phyloP scores from a whole-genome alignment of 2,888 invertebrate species.

The Antitype chi region DNA sequence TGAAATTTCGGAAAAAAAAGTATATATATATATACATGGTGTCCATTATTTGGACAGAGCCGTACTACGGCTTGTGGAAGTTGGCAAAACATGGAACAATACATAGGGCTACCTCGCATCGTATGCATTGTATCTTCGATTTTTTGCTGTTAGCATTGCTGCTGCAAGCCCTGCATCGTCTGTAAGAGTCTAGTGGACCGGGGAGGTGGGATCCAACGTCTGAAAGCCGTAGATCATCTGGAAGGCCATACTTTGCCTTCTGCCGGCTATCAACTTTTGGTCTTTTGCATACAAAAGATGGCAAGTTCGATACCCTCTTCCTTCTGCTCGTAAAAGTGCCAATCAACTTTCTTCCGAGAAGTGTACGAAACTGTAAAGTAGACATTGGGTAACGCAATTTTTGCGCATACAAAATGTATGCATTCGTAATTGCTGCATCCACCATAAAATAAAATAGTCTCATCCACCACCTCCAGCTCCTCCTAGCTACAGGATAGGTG shows the following conservation, averaged over 20 bases:
- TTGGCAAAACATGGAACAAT: conserved; percentile 46
- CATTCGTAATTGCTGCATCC: conserved; percentile 7
- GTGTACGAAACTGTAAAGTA: conserved; percentile 7
- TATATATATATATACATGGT: background rate
- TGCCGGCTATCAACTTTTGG: conserved; percentile 53
- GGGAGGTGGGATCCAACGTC: conserved; percentile 56
- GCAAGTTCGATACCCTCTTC: conserved; percentile 50
- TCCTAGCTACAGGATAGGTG: background rate
- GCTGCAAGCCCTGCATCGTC: conserved; percentile 58
- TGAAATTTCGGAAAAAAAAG: too few relatives aligned
- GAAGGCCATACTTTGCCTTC: conserved; percentile 58
- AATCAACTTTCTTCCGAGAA: conserved; percentile 12
- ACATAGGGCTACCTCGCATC: conserved; percentile 51
- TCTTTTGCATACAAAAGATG: conserved; percentile 55
- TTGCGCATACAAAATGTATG: conserved; percentile 8
- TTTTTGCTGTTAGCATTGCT: conserved; percentile 48
- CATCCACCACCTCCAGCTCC: conserved; percentile 14
- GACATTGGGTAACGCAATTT: conserved; percentile 16
- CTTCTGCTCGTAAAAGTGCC: conserved; percentile 13
- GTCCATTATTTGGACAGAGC: conserved; percentile 29
- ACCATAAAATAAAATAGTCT: conserved; percentile 5
- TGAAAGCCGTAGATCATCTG: conserved; percentile 49
- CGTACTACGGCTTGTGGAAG: conserved; percentile 33
- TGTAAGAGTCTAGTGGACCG: conserved; percentile 46
- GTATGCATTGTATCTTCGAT: conserved; percentile 54